Percentiles rank a stretch among this genome's conserved stretches.
Conservation (phyloP, 1,140 invertebrate species). For the Anastrepha obliqua region DNA sequence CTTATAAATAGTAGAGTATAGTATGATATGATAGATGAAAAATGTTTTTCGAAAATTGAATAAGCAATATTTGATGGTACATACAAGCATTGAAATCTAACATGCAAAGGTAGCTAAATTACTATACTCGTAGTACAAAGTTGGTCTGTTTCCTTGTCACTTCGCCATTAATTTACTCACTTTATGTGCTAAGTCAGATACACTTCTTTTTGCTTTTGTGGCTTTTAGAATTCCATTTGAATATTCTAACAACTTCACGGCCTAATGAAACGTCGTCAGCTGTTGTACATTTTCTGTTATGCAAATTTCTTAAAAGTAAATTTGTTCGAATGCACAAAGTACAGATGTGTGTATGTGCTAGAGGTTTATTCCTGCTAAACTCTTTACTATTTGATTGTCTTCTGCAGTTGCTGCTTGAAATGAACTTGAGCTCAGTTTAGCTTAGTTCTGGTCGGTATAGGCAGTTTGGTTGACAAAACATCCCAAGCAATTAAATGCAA, state of each 20-base stretch:
- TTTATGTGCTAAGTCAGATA: background rate
- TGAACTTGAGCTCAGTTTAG: constrained; percentile 4
- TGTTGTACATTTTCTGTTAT: constrained; percentile 44
- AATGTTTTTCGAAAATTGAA: too few species aligned
- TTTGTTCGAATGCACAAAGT: background rate
- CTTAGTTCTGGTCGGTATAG: background rate
- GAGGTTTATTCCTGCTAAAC: background rate
- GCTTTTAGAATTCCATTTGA: constrained; percentile 44
- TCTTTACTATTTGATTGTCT: background rate
- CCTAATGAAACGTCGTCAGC: constrained; percentile 49
- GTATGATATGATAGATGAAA: too few species aligned
- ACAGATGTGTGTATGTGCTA: background rate
- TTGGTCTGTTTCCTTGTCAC: background rate
- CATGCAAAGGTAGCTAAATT: too few species aligned
- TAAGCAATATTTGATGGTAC: too few species aligned
- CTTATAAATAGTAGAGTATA: too few species aligned
- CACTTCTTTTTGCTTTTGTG: background rate
- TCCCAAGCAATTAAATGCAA: constrained; percentile 36
- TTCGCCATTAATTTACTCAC: background rate
- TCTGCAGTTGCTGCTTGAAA: background rate
- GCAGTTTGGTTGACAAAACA: constrained; percentile 47
- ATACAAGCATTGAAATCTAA: too few species aligned
- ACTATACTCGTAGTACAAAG: too few species aligned
- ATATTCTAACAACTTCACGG: constrained; percentile 21
- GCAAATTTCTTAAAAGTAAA: constrained; percentile 49